Evolutionary conservation across 2,113 vertebrate species (phyloP).

Genomic region (Lethenteron camtschaticum): DNA sequence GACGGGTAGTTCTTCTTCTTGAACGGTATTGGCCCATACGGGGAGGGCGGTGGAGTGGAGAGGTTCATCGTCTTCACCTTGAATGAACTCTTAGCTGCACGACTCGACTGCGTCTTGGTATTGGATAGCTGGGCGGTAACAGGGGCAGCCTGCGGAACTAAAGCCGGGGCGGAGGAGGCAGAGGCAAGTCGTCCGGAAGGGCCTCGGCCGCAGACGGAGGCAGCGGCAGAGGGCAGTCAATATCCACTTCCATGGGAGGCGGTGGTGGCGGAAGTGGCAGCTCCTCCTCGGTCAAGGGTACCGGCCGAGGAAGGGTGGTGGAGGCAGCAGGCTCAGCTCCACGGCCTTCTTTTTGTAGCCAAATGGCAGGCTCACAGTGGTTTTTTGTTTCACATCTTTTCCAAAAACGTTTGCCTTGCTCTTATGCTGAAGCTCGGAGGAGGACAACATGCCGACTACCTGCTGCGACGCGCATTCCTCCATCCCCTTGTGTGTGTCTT

Average conservation of each 20-base stretch:
- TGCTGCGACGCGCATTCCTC: too few species aligned
- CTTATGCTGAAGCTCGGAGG: too few species aligned
- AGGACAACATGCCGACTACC: too few species aligned
- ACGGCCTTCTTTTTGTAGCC: too few species aligned
- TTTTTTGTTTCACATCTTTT: too few species aligned
- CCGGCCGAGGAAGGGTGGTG: too few species aligned
- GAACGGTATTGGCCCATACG: conserved; percentile 1
- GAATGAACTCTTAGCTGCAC: not conserved
- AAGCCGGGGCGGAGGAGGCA: not conserved
- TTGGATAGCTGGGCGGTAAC: too few species aligned
- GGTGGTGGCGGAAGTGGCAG: not conserved
- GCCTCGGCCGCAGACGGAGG: not conserved
- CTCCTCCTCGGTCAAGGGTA: not conserved
- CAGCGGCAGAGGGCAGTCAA: conserved; percentile 1
- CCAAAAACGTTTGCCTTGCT: too few species aligned
- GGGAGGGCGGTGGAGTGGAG: not conserved
- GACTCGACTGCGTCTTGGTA: too few species aligned
- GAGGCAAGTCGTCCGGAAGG: not conserved
- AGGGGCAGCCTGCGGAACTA: not conserved
- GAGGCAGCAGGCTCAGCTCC: too few species aligned
- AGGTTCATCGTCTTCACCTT: not conserved
- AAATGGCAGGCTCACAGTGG: too few species aligned
- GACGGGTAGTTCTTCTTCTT: not conserved
- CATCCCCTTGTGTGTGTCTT: too few species aligned
- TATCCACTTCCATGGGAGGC: not conserved